Evolutionary conservation across 2,113 vertebrate genomes (phyloP), one percentile per base, ranked within the genome.

Genomic region (Sebastes schlegelii): DNA sequence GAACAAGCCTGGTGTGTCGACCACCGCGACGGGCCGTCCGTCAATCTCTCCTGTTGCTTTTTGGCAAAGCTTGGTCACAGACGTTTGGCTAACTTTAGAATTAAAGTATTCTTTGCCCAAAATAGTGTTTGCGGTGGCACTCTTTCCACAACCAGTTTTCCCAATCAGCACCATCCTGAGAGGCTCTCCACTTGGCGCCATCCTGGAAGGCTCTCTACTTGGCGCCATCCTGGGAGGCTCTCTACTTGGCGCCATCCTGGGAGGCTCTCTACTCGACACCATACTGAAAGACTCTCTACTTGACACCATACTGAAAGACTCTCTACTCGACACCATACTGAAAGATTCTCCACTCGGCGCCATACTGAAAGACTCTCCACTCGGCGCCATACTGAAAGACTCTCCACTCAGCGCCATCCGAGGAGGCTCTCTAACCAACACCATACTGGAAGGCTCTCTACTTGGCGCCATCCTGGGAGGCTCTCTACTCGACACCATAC

Each of bases 101-200:
- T 14, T 0, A 62, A 90, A 88, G 1, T 1, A 8, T 4, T 60
- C 6, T 26, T 26, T 13, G 1, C 82, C 63, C 65, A 82, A n/a
- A 77, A 90, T 79, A 0, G 79, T 90, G 65, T 88, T 90, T 48
- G 12, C 88, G 11, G 83, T 68, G 0, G 88, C 80, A 61, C 91
- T 90, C 23, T 92, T 92, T 6, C 88, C 90, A 60, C n/a, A 7
- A 6, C 88, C 82, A 49, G 88, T 89, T 40, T 82, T 89, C 4
- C 88, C 88, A 11, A 87, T 52, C 55, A 89, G 34, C 43, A 89
- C 79, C 19, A 85, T 61, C 61, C 83, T 65, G 2, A 85, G 48
- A 70, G 23, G 16, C 2, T 75, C 58, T 45, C 4, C 42, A 2
- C 21, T 17, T 1, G 5, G 6, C 8, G 0, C 5, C 5, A 1